These are phyloP conservation scores for Vidua chalybeata DNA, from an alignment of 2,113 vertebrate genomes.

Conservation along the genomic window DNA sequence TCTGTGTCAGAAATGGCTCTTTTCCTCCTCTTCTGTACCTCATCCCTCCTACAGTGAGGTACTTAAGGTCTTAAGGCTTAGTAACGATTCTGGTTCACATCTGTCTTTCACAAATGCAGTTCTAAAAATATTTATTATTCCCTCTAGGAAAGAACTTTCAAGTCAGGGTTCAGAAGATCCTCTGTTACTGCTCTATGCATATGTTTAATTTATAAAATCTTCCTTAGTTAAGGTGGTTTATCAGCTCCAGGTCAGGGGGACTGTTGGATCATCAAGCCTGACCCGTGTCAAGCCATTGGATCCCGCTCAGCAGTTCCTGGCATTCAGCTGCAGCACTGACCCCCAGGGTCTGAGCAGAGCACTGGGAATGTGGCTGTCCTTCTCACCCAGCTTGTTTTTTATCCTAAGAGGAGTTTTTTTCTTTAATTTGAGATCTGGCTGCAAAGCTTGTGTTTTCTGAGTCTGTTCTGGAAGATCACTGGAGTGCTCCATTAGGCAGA, in stretches of 20 bases:
- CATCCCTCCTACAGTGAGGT: background rate
- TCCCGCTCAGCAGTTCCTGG: background rate
- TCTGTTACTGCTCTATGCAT: background rate
- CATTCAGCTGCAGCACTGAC: background rate
- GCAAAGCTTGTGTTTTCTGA: background rate
- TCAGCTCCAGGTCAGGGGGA: background rate
- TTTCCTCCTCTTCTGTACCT: background rate
- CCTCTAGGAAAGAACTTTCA: background rate
- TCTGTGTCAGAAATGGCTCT: background rate
- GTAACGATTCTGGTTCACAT: background rate
- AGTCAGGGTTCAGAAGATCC: background rate
- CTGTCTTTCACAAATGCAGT: background rate
- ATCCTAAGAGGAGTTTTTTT: background rate
- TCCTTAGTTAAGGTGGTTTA: background rate
- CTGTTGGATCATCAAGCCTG: background rate
- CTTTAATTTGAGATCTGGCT: background rate
- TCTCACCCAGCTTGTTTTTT: background rate
- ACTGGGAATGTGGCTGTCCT: background rate
- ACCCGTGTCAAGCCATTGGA: background rate
- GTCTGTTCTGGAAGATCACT: background rate
- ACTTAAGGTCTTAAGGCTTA: background rate
- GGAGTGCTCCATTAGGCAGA: background rate
- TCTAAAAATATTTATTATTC: slow-evolving; percentile 24
- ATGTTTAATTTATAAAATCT: slow-evolving; percentile 9
- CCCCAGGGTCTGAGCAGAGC: background rate